A percentile compares a stretch with the other conserved stretches of the same genome.
phyloP scores from a whole-genome alignment of 2,113 vertebrate genomes.

The Rhombomys opimus region DNA sequence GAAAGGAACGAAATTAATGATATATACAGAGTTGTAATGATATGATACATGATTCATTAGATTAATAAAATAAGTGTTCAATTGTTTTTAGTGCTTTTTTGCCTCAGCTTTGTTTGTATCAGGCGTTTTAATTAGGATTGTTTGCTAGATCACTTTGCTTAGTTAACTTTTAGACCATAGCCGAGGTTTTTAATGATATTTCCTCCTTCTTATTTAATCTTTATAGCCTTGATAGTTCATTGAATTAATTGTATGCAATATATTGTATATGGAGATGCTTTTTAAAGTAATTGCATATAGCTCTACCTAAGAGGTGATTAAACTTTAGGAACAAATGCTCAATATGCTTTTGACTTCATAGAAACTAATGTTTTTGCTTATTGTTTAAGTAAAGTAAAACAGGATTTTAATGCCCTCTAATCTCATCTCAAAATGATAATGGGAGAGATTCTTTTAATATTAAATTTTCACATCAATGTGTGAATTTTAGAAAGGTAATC shows the following conservation, averaged over 20 bases:
- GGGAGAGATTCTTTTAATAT: background rate
- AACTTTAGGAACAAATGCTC: slow-evolving; percentile 82
- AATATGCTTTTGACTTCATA: slow-evolving; percentile 78
- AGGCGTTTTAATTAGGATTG: slow-evolving; percentile 97
- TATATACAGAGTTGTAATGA: slow-evolving; percentile 99
- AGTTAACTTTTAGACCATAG: slow-evolving; percentile 98
- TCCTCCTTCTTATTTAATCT: slow-evolving; percentile 97
- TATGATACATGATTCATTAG: slow-evolving; percentile 99
- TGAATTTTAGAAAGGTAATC: background rate
- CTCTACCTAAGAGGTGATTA: slow-evolving; percentile 87
- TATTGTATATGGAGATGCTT: slow-evolving; percentile 88
- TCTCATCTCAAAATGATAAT: background rate
- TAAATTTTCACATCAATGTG: background rate
- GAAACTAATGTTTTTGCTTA: slow-evolving; percentile 54
- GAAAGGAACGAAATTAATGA: slow-evolving; percentile 99
- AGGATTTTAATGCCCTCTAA: slow-evolving; percentile 29
- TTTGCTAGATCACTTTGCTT: slow-evolving; percentile 98
- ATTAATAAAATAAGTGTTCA: slow-evolving; percentile 98
- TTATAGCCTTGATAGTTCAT: slow-evolving; percentile 95
- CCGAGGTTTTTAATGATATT: slow-evolving; percentile 95
- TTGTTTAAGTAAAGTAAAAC: slow-evolving; percentile 58
- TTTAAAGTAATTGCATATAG: slow-evolving; percentile 86
- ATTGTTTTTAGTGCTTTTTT: slow-evolving; percentile 94
- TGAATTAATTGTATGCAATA: slow-evolving; percentile 95
- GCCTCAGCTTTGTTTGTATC: slow-evolving; percentile 95